phyloP scores from a whole-genome alignment of 2,797 vertebrate species.

The Crossoptilon crossoptilon region DNA sequence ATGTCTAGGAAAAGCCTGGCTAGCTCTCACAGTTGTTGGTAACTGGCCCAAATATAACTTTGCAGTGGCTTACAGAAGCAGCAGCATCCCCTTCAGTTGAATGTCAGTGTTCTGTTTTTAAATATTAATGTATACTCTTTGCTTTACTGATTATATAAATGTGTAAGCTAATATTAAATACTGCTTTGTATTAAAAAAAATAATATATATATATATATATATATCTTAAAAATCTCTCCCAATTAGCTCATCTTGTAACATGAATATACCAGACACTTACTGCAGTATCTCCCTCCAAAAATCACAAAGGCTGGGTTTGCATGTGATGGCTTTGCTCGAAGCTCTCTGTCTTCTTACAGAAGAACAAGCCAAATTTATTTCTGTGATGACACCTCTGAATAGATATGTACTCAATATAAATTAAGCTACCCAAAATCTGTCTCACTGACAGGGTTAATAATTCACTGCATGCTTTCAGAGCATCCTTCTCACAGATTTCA shows the following conservation, averaged over 20 bases:
- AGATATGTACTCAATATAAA: neutral
- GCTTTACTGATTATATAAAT: neutral
- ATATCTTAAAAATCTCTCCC: neutral
- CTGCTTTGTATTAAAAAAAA: neutral
- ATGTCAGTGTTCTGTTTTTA: neutral
- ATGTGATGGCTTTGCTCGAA: neutral
- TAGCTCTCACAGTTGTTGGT: neutral
- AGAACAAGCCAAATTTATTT: neutral
- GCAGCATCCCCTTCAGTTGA: neutral
- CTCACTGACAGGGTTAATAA: neutral
- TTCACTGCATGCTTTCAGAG: neutral
- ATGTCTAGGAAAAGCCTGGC: neutral
- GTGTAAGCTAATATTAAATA: neutral
- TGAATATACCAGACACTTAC: neutral
- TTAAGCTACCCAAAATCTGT: constrained; percentile 5
- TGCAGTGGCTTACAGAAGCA: neutral
- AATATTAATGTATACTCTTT: neutral
- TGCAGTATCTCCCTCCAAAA: neutral
- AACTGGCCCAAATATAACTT: neutral
- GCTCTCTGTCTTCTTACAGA: neutral
- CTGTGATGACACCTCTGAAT: neutral
- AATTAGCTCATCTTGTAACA: neutral
- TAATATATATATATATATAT: no score
- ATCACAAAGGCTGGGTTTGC: neutral
- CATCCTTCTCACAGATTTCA: neutral